Evolutionary conservation across 1,140 invertebrate genomes (phyloP).

Genomic region (Leptopilina clavipes): DNA sequence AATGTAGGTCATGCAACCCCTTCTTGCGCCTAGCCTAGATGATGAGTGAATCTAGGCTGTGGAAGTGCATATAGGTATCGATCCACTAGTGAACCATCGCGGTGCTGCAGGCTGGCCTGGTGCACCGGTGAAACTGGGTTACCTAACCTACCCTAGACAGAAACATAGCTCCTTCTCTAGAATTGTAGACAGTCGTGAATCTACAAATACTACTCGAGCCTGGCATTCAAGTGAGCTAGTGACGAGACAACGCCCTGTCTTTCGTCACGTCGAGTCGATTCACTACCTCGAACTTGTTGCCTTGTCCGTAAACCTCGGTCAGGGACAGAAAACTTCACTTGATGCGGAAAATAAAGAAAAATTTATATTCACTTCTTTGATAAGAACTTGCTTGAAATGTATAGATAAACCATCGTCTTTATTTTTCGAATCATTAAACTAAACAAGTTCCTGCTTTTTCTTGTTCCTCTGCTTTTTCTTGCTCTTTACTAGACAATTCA

Average conservation of each 20-base stretch:
- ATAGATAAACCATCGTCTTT: too few relatives aligned
- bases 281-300: conserved; percentile 50
- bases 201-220: conserved; percentile 34
- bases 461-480: too few relatives aligned
- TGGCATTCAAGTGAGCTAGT: conserved; percentile 19
- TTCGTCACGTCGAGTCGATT: conserved; percentile 45
- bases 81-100: conserved; percentile 41
- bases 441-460: too few relatives aligned
- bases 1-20: conserved; percentile 55
- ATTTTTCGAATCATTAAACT: too few relatives aligned
- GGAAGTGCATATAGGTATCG: conserved; percentile 54
- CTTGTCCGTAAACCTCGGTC: conserved; percentile 48
- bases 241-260: conserved; percentile 47
- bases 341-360: neutral
- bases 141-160: conserved; percentile 60
- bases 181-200: conserved; percentile 18
- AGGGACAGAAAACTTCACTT: conserved; percentile 45
- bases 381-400: too few relatives aligned
- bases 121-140: conserved; percentile 69
- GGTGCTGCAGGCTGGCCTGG: conserved; percentile 62
- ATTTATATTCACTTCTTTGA: too few relatives aligned
- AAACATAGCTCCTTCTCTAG: conserved; percentile 28
- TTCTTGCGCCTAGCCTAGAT: conserved; percentile 45
- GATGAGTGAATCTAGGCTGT: conserved; percentile 58
- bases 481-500: too few relatives aligned